Evolutionary conservation across 2,888 invertebrate species (phyloP), one percentile per base, ranked within the genome.

Genomic region (Theodoxus fluviatilis): DNA sequence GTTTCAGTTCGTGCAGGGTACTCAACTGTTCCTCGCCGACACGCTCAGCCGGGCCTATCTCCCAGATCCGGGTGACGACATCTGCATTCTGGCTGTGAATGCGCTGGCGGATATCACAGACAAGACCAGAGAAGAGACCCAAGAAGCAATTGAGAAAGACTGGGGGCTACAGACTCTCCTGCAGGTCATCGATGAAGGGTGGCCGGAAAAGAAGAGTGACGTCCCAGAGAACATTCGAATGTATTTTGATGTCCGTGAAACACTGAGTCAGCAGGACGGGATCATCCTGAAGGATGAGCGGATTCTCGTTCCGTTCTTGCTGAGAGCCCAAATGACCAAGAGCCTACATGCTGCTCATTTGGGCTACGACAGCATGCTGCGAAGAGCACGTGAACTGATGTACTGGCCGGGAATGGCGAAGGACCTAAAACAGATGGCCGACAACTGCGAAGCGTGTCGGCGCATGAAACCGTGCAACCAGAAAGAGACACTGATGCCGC

Each of bases 41-140:
- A 66, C 72, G 9, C 40, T 75, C 31, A 75, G 73, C 38, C 47
- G 76, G 35, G 74, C 73, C 9, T 67, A 37, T 47, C 25, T 70
- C 12, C 57, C 38, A 9, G 3, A 43, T 33, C n/a, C 65, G 18
- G 65, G 47, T 6, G 33, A 31, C 15, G 33, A 47, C 3, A 15
- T 65, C 3, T 1, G 33, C n/a, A 49, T 65, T 4, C 6, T 47
- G 47, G n/a, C 65, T 4, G 1, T 65, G 33, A 65, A 25, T 49
- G 31, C 47, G 1, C 33, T 65, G 43, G 18, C 25, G 1, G 65
- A 65, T 22, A 40, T 65, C 7, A 4, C 31, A 9, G 65, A 65
- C 65, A 65, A 65, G 65, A 47, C 47, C 7, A 43, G n/a, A 3
- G 3, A 47, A 2, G 47, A 65, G n/a, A 12, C 49, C 1, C 47